phyloP scores from a whole-genome alignment of 64 coral and sea anemone species.

The Montipora sp. region DNA sequence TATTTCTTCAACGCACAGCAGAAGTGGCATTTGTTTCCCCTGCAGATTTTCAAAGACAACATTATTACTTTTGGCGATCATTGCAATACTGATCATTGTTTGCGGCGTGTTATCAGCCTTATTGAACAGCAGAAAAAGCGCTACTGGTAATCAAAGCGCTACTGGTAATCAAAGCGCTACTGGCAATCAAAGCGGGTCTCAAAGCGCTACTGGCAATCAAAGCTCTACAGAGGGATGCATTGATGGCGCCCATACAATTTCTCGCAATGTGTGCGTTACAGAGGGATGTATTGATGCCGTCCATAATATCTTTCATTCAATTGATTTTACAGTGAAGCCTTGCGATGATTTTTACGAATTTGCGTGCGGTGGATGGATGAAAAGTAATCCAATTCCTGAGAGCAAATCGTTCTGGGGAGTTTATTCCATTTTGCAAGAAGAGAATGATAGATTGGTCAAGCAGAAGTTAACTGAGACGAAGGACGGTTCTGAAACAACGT shows the following conservation, averaged over 20 bases:
- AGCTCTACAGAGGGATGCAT: too few species aligned
- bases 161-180: too few species aligned
- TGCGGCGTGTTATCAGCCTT: constrained; percentile 51
- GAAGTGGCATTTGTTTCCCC: constrained; percentile 12
- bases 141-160: too few species aligned
- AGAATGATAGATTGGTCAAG: constrained; percentile 70
- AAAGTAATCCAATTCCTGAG: constrained; percentile 79
- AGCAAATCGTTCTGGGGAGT: constrained; percentile 90
- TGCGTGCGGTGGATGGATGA: constrained; percentile 87
- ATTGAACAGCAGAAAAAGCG: constrained; percentile 25
- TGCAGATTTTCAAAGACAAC: constrained; percentile 31
- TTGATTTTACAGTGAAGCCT: constrained; percentile 61
- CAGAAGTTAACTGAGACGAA: constrained; percentile 40
- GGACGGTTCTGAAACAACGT: not conserved
- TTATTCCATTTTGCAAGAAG: constrained; percentile 69
- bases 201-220: too few species aligned
- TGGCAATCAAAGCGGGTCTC: too few species aligned
- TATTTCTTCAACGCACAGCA: not conserved
- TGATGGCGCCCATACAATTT: too few species aligned
- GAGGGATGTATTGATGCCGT: constrained; percentile 72
- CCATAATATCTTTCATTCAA: constrained; percentile 72
- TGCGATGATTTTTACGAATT: constrained; percentile 89
- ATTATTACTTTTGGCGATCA: constrained; percentile 36
- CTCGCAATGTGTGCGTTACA: constrained; percentile 47
- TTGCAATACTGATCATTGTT: constrained; percentile 45